Evolutionary conservation across 2,797 vertebrate genomes (phyloP), one percentile per base, ranked within the genome.

Genomic region (Balearica regulorum): DNA sequence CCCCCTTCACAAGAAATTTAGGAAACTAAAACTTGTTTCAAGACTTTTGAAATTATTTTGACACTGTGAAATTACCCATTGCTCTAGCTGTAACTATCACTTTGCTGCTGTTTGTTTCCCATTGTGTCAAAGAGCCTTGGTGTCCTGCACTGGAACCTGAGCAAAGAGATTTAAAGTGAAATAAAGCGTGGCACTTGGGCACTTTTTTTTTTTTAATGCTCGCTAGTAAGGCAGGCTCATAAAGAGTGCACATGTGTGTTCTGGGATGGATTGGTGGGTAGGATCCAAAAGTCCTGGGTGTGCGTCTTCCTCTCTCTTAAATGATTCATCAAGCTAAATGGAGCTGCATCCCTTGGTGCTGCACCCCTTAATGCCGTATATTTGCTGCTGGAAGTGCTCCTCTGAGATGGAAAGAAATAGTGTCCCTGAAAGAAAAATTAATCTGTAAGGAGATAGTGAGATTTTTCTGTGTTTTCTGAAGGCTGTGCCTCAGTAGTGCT

Each of bases 391-490:
- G 53, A 73, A 11, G 4, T 68, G 41, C 18, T 89, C 10, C 44
- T 82, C 35, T 83, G 24, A 71, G 43, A 44, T 2, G 8, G 57
- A 54, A 82, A 16, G 16, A 69, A 80, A 6, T 20, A 11, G 41
- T 29, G 19, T 85, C 33, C 3, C 1, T 16, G 28, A 15, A 75
- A 55, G 21, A 57, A 78, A 53, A 43, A 20, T 9, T 4, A 5
- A 21, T 41, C 22, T 75, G 6, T 31, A 68, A 81, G 65, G 71
- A 85, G 75, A 46, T 1, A 15, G 26, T 2, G 10, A 81, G 29
- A 13, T 81, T 83, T 81, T 71, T 35, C 35, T 44, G 25, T 90
- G 35, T 94, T 94, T 94, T 89, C 68, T 6, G 26, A 92, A 96
- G 91, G 77, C 78, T 51, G 46, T 78, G 66, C 51, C 57, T 73